These are phyloP conservation scores for Oreochromis grahami DNA, from an alignment of 2,797 vertebrate species.

Conservation along the genomic window DNA sequence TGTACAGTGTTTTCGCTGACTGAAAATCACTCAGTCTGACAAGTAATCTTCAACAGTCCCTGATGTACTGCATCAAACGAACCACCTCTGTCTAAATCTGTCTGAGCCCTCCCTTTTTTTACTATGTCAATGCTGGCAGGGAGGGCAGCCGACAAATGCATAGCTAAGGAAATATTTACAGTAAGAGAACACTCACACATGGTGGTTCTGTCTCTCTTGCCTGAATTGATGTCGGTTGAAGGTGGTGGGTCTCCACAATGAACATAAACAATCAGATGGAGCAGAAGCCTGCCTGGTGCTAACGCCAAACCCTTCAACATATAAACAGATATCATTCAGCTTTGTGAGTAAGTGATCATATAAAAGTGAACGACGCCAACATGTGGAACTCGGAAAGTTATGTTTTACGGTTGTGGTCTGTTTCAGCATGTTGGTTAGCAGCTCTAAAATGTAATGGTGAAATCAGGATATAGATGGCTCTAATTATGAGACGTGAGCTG, in stretches of 20 bases:
- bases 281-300: slow-evolving; percentile 47
- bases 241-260: slow-evolving; percentile 64
- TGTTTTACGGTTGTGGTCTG: not conserved
- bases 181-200: slow-evolving; percentile 54
- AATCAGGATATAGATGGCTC: not conserved
- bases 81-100: slow-evolving; percentile 12
- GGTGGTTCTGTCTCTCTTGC: slow-evolving; percentile 56
- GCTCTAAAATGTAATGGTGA: not conserved
- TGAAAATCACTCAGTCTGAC: not conserved
- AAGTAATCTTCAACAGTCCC: slow-evolving; percentile 2
- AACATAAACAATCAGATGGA: slow-evolving; percentile 67
- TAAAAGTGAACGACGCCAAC: not conserved
- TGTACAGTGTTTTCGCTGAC: not conserved
- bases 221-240: slow-evolving; percentile 55
- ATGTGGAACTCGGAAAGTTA: not conserved
- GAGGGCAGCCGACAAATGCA: slow-evolving; percentile 59
- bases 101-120: slow-evolving; percentile 38
- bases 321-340: slow-evolving; percentile 47
- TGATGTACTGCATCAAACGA: not conserved
- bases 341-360: slow-evolving; percentile 3
- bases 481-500: not conserved
- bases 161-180: slow-evolving; percentile 80
- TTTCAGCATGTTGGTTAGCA: not conserved
- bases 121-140: slow-evolving; percentile 43
- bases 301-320: slow-evolving; percentile 33